These are phyloP conservation scores for Hemithea aestivaria DNA, from an alignment of 2,888 invertebrate genomes.

Conservation along the genomic window DNA sequence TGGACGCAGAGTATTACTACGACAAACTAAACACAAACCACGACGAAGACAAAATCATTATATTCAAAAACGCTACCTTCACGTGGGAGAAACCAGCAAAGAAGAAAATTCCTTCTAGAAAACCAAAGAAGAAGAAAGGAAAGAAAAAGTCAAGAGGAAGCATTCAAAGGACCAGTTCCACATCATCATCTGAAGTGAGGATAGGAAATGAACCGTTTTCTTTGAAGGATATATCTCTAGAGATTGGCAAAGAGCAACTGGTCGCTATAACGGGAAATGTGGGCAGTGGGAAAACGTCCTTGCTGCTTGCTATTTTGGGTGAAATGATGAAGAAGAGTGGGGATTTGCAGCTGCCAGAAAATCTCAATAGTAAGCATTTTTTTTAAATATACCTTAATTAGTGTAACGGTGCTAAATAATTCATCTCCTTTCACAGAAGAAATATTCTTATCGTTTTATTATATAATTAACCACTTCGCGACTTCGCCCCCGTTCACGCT, in stretches of 20 bases:
- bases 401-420: too few species aligned
- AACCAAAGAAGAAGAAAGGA: conserved; percentile 68
- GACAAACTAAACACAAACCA: conserved; percentile 66
- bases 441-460: too few species aligned
- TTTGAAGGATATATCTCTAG: conserved; percentile 53
- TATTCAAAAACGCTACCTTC: conserved; percentile 81
- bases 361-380: conserved; percentile 77
- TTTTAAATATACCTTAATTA: too few species aligned
- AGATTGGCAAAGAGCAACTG: conserved; percentile 83
- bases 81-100: conserved; percentile 73
- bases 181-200: conserved; percentile 44
- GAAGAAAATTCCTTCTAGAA: conserved; percentile 43
- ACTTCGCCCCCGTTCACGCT: too few species aligned
- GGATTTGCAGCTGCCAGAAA: conserved; percentile 82
- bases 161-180: conserved; percentile 51
- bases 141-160: conserved; percentile 59
- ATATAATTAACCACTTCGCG: too few species aligned
- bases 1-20: conserved; percentile 82
- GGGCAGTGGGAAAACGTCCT: conserved; percentile 94
- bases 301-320: conserved; percentile 90
- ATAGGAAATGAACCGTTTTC: conserved; percentile 49
- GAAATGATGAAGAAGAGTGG: conserved; percentile 88
- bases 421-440: too few species aligned
- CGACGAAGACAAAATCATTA: conserved; percentile 76
- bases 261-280: conserved; percentile 93